Conservation (phyloP, 2,113 vertebrate species). For the Aptenodytes forsteri region DNA sequence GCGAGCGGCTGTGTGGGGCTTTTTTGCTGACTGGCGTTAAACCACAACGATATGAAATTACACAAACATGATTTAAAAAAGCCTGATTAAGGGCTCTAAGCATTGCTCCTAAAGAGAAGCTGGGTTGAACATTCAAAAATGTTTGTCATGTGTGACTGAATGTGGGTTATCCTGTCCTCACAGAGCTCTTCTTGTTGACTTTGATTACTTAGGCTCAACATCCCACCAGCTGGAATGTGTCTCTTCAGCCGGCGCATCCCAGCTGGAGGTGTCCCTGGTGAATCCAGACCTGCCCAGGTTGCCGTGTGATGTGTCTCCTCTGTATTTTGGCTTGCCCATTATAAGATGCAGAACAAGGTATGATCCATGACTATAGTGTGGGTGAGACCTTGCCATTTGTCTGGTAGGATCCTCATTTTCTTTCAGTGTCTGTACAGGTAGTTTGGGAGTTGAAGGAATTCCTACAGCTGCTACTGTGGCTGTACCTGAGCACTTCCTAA, state of each 20-base stretch:
- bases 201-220: not conserved
- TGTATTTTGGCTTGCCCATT: not conserved
- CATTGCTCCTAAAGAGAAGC: not conserved
- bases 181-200: not conserved
- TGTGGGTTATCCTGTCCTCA: not conserved
- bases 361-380: not conserved
- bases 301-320: constrained; percentile 28
- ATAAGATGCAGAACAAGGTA: constrained; percentile 70
- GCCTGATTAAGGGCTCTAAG: not conserved
- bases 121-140: not conserved
- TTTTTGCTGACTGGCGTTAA: not conserved
- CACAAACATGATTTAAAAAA: not conserved
- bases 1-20: not conserved
- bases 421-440: not conserved
- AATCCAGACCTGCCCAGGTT: constrained; percentile 33
- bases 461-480: not conserved
- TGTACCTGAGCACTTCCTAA: not conserved
- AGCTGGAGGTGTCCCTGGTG: constrained; percentile 45
- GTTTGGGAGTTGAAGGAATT: not conserved
- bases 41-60: not conserved
- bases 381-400: not conserved
- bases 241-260: not conserved
- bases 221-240: not conserved
- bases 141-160: not conserved
- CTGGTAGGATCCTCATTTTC: not conserved